Percentiles rank a stretch among this genome's conserved stretches.
Conservation (phyloP, 1,140 invertebrate species). For the Hylyphantes graminicola region DNA sequence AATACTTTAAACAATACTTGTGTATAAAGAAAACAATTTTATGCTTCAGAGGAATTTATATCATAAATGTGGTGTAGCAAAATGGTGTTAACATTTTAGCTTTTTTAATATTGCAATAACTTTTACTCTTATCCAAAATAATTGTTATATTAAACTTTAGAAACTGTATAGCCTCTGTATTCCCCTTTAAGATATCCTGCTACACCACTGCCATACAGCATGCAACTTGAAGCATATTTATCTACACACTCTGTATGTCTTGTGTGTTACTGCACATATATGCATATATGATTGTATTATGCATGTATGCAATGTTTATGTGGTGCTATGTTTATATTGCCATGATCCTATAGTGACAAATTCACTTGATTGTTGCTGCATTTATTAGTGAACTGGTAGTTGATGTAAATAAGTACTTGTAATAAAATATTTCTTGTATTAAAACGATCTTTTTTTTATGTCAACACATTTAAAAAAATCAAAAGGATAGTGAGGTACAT, state of each 20-base stretch:
- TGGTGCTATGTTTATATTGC: conserved; percentile 60
- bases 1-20: conserved; percentile 16
- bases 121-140: conserved; percentile 1
- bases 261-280: conserved; percentile 9
- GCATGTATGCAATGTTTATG: conserved; percentile 30
- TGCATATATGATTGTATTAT: conserved; percentile 21
- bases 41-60: conserved; percentile 8
- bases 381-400: conserved; percentile 52
- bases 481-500: no score
- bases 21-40: conserved; percentile 26
- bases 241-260: conserved; percentile 13
- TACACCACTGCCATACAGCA: conserved; percentile 43
- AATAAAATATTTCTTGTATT: conserved; percentile 45
- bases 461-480: neutral
- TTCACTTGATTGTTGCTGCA: conserved; percentile 55
- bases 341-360: conserved; percentile 41
- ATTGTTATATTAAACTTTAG: conserved; percentile 12
- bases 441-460: neutral
- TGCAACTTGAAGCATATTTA: conserved; percentile 18
- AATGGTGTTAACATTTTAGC: neutral
- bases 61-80: conserved; percentile 21
- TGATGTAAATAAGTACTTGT: conserved; percentile 54
- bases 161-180: neutral
- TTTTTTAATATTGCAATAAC: neutral
- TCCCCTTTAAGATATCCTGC: conserved; percentile 23